A percentile compares a stretch with the other conserved stretches of the same genome.
Conservation (phyloP, 2,888 invertebrate species). For the Orchesellides sinensis region DNA sequence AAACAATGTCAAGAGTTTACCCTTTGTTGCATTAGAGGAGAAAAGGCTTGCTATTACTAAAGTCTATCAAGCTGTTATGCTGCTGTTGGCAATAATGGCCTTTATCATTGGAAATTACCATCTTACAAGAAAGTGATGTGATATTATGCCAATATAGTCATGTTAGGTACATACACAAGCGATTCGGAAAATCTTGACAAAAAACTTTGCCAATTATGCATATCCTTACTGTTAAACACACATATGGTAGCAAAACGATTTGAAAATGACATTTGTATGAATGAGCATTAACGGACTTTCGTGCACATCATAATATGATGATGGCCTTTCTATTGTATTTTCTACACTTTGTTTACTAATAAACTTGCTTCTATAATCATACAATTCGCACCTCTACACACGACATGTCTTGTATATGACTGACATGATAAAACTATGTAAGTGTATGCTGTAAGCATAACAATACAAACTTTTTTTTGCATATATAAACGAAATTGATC, state of each 20-base stretch:
- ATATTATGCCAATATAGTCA: too few species aligned
- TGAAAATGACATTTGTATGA: background rate
- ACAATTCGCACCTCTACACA: conserved; percentile 61
- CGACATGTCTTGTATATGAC: conserved; percentile 26
- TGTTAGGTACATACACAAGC: too few species aligned
- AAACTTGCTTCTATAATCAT: conserved; percentile 53
- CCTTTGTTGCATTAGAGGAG: too few species aligned
- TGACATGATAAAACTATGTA: background rate
- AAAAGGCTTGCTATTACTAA: too few species aligned
- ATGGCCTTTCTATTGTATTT: background rate
- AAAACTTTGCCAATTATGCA: too few species aligned
- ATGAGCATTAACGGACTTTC: conserved; percentile 6
- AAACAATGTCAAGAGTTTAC: conserved; percentile 37
- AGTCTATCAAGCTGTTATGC: too few species aligned
- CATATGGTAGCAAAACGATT: too few species aligned
- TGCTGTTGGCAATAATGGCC: too few species aligned
- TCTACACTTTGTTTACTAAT: conserved; percentile 27
- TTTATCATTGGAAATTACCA: too few species aligned
- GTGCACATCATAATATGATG: background rate
- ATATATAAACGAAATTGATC: conserved; percentile 43
- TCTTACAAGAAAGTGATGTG: too few species aligned
- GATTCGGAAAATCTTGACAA: too few species aligned
- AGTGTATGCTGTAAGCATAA: conserved; percentile 24
- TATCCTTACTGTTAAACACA: too few species aligned
- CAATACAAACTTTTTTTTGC: conserved; percentile 28